phyloP scores from a whole-genome alignment of 2,888 invertebrate genomes.

The Drosophila flavopinicola region DNA sequence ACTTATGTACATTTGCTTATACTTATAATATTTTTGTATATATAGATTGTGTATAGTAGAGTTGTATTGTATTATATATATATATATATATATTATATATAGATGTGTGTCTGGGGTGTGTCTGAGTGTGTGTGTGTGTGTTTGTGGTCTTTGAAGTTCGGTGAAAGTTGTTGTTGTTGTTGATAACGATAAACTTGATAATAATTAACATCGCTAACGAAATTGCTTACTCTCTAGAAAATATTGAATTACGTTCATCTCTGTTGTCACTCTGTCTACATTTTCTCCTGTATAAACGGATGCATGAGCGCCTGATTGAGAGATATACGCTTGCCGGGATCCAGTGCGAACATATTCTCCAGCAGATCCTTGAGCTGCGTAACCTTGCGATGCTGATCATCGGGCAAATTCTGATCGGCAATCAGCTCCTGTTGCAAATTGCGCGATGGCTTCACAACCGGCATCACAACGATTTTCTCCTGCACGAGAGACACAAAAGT shows the following conservation, averaged over 20 bases:
- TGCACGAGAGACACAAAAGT: constrained; percentile 83
- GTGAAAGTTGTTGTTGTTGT: constrained; percentile 28
- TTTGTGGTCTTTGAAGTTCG: constrained; percentile 35
- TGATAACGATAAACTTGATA: constrained; percentile 51
- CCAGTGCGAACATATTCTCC: constrained; percentile 95
- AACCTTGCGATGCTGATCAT: constrained; percentile 95
- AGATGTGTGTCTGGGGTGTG: constrained; percentile 21
- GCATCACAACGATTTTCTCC: constrained; percentile 98
- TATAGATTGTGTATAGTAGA: constrained; percentile 27
- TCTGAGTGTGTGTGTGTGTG: constrained; percentile 18
- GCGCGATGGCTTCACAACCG: constrained; percentile 93
- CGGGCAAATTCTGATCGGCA: constrained; percentile 93
- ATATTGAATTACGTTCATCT: constrained; percentile 67
- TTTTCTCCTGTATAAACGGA: constrained; percentile 97
- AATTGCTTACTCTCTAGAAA: constrained; percentile 64
- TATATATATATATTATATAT: constrained; percentile 19
- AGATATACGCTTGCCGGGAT: constrained; percentile 96
- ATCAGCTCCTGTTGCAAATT: constrained; percentile 95
- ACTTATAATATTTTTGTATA: constrained; percentile 28
- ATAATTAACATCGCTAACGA: constrained; percentile 51
- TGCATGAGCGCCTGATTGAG: constrained; percentile 97
- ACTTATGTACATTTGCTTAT: constrained; percentile 49
- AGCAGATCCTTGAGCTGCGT: constrained; percentile 95
- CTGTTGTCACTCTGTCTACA: constrained; percentile 84
- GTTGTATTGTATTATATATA: constrained; percentile 19